Percentiles rank a stretch among this genome's conserved stretches.
phyloP scores from a whole-genome alignment of 2,113 vertebrate genomes.

The Myrmecobius fasciatus region DNA sequence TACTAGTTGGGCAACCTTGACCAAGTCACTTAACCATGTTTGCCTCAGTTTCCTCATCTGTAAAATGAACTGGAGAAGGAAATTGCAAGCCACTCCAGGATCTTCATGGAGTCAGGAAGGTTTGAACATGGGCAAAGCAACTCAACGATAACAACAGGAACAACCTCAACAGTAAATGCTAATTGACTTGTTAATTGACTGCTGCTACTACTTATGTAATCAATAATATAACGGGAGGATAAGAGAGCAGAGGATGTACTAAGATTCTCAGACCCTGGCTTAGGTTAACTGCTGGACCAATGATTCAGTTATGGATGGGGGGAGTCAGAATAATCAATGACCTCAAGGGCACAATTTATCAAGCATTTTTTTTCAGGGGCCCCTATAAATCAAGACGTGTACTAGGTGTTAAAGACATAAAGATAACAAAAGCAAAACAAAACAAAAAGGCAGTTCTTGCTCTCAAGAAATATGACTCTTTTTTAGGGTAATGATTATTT shows the following conservation, averaged over 20 bases:
- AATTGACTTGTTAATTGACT: not conserved
- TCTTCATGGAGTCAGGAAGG: not conserved
- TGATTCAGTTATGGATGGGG: not conserved
- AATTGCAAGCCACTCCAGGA: not conserved
- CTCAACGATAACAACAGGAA: not conserved
- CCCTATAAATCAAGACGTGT: not conserved
- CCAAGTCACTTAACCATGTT: not conserved
- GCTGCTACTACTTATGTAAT: not conserved
- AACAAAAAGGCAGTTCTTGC: not conserved
- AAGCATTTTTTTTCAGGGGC: not conserved
- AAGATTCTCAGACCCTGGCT: not conserved
- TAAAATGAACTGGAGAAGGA: not conserved
- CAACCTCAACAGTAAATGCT: not conserved
- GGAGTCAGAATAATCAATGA: not conserved
- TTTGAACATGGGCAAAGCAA: not conserved
- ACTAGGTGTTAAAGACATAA: not conserved
- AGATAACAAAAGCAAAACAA: not conserved
- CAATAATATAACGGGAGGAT: not conserved
- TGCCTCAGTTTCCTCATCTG: not conserved
- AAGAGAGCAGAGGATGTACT: not conserved
- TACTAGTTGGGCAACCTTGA: not conserved
- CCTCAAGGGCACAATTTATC: not conserved
- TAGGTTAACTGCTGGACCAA: not conserved
- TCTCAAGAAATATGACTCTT: not conserved
- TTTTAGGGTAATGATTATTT: not conserved